Evolutionary conservation across 2,113 vertebrate species (phyloP), one percentile per base, ranked within the genome.

Genomic region (Rhodinocichla rosea): DNA sequence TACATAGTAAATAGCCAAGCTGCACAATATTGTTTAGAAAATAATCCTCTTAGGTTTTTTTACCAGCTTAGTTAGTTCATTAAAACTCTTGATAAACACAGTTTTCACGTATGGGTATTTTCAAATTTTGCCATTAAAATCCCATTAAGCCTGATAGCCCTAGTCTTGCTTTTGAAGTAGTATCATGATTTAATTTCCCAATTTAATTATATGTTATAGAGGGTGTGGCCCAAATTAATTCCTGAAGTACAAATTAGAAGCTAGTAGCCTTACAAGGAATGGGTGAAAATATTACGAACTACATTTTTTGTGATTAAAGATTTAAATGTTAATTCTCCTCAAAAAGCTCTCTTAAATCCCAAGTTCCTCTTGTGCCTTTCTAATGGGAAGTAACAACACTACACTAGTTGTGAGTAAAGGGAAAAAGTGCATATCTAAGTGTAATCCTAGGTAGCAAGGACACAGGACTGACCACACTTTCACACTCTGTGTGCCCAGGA

Each of bases 11-110:
- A 92, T 33, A 96, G 45, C 69, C 44, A 87, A 90, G 42, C 30
- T 95, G 91, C 57, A 83, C 77, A 86, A 67, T 33, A 71, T 23
- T 71, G 26, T 85, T 83, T 69, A 64, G 39, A 80, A 83, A 80
- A 75, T 86, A 90, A 94, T 95, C 82, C 79, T 92, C 42, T 90
- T 35, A 59, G 59, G 55, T 37, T 83, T 90, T 33, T 96, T 97
- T 77, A 81, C 30, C 65, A 84, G 39, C 3, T 91, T 83, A 89
- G 42, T 26, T 37, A 78, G 44, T 92, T 94, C 73, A 83, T 89
- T 80, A 90, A 74, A 92, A 92, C 33, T 82, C 57, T 52, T 67
- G 78, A 90, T 83, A 94, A 90, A 68, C 12, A 50, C 9, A 22
- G 26, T 63, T 82, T 88, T 76, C 89, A 86, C n/a, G 52, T 50